phyloP scores from a whole-genome alignment of 2,888 invertebrate genomes.

The Julus scanicus region DNA sequence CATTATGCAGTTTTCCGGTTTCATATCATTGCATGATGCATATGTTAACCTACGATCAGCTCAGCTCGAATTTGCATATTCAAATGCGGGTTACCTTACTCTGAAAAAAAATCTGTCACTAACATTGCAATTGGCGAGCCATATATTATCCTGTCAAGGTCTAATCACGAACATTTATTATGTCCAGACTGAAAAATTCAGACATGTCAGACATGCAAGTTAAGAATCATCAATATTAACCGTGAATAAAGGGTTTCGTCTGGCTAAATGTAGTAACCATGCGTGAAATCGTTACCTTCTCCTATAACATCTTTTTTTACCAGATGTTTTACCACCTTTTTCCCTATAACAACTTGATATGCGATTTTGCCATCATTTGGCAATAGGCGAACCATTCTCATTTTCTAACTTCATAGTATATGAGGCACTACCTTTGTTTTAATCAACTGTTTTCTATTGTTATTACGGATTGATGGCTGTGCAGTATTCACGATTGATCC shows the following conservation, averaged over 20 bases:
- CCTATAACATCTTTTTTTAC: too few relatives aligned
- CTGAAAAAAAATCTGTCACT: neutral
- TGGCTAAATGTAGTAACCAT: neutral
- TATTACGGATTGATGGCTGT: too few relatives aligned
- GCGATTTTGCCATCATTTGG: too few relatives aligned
- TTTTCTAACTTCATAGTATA: too few relatives aligned
- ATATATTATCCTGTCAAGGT: neutral
- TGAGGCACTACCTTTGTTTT: too few relatives aligned
- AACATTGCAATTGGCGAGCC: neutral
- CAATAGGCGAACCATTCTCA: too few relatives aligned
- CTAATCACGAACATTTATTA: neutral
- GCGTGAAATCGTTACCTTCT: neutral
- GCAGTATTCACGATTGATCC: too few relatives aligned
- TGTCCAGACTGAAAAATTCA: conserved; percentile 34
- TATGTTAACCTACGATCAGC: neutral
- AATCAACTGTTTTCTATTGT: too few relatives aligned
- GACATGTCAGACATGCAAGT: neutral
- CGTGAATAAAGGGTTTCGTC: conserved; percentile 20
- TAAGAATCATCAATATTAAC: neutral
- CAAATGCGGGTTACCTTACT: neutral
- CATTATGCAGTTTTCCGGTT: conserved; percentile 34
- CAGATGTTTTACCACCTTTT: too few relatives aligned
- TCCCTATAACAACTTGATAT: too few relatives aligned
- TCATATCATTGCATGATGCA: neutral
- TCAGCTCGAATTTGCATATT: neutral